Percentiles rank a stretch among this genome's conserved stretches.
Conservation (phyloP, 2,888 invertebrate genomes). For the Iselma pallidipennis region DNA sequence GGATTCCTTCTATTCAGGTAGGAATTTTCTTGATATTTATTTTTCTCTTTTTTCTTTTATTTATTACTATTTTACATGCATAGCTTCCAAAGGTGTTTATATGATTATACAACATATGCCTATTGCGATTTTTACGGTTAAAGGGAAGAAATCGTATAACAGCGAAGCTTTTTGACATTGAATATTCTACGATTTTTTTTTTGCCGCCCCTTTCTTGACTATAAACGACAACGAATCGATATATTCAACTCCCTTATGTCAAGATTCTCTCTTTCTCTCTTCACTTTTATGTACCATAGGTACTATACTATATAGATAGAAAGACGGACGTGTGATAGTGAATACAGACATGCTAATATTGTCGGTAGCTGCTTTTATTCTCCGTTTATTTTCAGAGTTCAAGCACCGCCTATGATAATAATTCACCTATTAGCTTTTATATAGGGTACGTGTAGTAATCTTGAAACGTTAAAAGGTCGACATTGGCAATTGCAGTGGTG, state of each 20-base stretch:
- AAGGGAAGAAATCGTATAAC: too few relatives aligned
- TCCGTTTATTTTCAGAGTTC: background rate
- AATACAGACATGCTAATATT: background rate
- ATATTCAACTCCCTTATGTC: background rate
- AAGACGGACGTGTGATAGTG: background rate
- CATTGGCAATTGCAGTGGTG: constrained; percentile 10
- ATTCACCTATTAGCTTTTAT: constrained; percentile 6
- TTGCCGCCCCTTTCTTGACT: background rate
- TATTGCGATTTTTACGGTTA: constrained; percentile 10
- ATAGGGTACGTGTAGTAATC: background rate
- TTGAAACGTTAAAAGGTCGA: constrained; percentile 5
- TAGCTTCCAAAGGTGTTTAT: constrained; percentile 1
- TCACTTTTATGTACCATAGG: background rate
- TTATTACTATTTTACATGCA: constrained; percentile 5
- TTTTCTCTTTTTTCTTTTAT: background rate
- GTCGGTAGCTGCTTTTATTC: background rate
- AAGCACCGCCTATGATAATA: background rate
- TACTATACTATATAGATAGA: too few relatives aligned
- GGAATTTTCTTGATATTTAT: constrained; percentile 41
- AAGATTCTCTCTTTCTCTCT: background rate
- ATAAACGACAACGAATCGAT: background rate
- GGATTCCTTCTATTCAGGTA: constrained; percentile 95
- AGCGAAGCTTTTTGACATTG: too few relatives aligned
- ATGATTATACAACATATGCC: constrained; percentile 4
- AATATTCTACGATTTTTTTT: background rate